These are phyloP conservation scores for Crotalus viridis DNA, from an alignment of 2,113 vertebrate species.

Conservation along the genomic window DNA sequence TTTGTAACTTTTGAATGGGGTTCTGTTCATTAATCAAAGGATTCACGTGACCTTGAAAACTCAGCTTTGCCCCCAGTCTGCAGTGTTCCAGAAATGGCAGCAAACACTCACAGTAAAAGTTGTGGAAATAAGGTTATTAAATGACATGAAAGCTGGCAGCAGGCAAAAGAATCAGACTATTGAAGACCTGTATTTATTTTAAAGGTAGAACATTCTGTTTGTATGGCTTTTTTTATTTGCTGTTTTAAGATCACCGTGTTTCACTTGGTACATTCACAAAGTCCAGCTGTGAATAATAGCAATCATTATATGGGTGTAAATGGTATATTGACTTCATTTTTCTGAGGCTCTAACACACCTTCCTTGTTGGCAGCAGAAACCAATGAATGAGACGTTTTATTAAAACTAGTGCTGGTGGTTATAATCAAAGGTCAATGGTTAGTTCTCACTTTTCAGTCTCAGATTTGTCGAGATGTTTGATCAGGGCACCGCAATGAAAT, in stretches of 20 bases:
- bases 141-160: constrained; percentile 65
- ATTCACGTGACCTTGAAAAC: constrained; percentile 55
- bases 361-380: constrained; percentile 71
- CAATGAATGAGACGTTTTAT: constrained; percentile 76
- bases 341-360: constrained; percentile 71
- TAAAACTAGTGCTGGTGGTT: constrained; percentile 72
- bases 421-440: constrained; percentile 77
- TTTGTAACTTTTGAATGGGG: constrained; percentile 58
- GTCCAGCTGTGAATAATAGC: constrained; percentile 71
- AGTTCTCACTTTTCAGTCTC: constrained; percentile 73
- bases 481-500: constrained; percentile 75
- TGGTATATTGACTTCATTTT: constrained; percentile 70
- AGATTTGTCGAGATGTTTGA: constrained; percentile 79
- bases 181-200: constrained; percentile 65
- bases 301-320: constrained; percentile 73
- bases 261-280: constrained; percentile 68
- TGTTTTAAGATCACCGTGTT: constrained; percentile 70
- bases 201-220: constrained; percentile 69
- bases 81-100: constrained; percentile 54
- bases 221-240: constrained; percentile 64
- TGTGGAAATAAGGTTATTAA: constrained; percentile 56
- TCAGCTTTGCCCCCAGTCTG: constrained; percentile 47
- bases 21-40: constrained; percentile 49
- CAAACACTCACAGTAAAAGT: constrained; percentile 58
- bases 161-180: constrained; percentile 59